Conservation (phyloP, 2,797 vertebrate genomes). For the Sebastes cheni region DNA sequence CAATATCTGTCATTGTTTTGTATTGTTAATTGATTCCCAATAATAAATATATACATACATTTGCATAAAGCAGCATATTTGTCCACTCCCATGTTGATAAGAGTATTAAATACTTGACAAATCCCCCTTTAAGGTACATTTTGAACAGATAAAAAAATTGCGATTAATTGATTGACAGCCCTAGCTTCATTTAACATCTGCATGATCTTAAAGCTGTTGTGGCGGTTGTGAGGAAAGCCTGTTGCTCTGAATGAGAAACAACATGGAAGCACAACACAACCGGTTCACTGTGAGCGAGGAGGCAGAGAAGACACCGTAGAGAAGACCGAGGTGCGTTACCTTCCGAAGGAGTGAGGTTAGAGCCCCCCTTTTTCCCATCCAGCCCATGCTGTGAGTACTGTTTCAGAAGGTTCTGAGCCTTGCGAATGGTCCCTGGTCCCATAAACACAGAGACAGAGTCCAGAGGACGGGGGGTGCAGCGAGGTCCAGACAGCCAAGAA, state of each 20-base stretch:
- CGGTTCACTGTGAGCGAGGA: conserved; percentile 21
- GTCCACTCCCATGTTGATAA: too few relatives aligned
- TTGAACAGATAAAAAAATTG: too few relatives aligned
- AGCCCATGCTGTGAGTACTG: conserved; percentile 99
- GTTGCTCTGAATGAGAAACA: conserved; percentile 25
- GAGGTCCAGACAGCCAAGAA: conserved; percentile 65
- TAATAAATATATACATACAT: too few relatives aligned
- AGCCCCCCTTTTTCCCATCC: conserved; percentile 99
- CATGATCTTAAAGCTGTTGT: conserved; percentile 44
- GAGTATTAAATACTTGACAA: too few relatives aligned
- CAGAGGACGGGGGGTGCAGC: conserved; percentile 38
- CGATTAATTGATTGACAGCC: too few relatives aligned
- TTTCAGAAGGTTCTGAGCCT: conserved; percentile 99
- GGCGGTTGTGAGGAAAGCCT: conserved; percentile 11
- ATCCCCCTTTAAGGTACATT: too few relatives aligned
- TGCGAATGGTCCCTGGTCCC: conserved; percentile 99
- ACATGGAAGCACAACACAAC: conserved; percentile 11
- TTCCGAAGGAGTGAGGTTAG: conserved; percentile 99
- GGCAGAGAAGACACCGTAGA: conserved; percentile 37
- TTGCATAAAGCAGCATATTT: too few relatives aligned
- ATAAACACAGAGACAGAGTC: conserved; percentile 71
- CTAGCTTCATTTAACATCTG: neutral
- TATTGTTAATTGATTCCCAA: too few relatives aligned
- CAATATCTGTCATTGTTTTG: too few relatives aligned
- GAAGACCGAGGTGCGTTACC: conserved; percentile 86